Evolutionary conservation across 2,113 vertebrate species (phyloP), one percentile per base, ranked within the genome.

Genomic region (Patagioenas fasciata): DNA sequence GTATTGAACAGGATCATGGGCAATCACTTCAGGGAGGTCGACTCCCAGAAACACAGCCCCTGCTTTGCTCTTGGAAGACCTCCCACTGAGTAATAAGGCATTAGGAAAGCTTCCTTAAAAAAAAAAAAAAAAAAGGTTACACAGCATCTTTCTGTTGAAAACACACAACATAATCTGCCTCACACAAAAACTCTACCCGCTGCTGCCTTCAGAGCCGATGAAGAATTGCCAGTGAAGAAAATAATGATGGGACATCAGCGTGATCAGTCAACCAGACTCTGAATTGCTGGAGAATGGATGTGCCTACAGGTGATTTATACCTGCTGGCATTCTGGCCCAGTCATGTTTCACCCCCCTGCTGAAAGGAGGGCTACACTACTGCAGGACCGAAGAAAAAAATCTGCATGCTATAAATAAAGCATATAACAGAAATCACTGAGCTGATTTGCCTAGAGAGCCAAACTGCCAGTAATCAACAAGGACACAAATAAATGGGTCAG

Each of bases 401-500:
- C 69, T 54, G 53, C 11, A 38, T 47, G 38, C 77, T 54, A 21
- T 5, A 91, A 95, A 84, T 53, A 86, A 72, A 74, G 53, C 34
- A 50, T 9, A 10, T 40, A 44, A 82, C 48, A 95, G 74, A 83
- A 93, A 80, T 31, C 73, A 66, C 5, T 50, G 77, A 75, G 83
- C 73, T 84, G 23, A 84, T 65, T 51, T 89, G 87, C 85, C 77
- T 36, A 54, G 47, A 51, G 56, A 66, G 75, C 34, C 79, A 67
- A 67, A 90, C 73, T 91, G 95, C 78, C 72, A 65, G 64, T 13
- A 71, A 62, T 54, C 88, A 75, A n/a, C 85, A 93, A 61, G 53
- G 88, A 91, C 78, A 86, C 75, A 50, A 69, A 93, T 61, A 95
- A 96, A 82, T 79, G 58, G 95, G 95, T 95, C 96, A 96, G 40